Conservation (phyloP, 2,888 invertebrate species). For the Lepetodrilus schrolli region DNA sequence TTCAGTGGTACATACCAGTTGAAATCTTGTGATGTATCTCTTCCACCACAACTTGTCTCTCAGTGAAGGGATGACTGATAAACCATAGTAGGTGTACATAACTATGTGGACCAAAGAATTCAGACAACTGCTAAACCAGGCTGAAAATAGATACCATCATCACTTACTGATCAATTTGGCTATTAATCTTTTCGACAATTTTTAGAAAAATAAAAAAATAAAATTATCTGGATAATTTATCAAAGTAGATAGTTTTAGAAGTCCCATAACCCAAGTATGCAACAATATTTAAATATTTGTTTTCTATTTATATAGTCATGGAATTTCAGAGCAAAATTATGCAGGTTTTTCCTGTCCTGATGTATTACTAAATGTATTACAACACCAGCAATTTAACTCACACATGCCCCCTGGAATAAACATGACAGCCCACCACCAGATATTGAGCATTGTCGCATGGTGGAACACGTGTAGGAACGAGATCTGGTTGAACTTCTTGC, state of each 20-base stretch:
- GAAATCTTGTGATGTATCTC: constrained; percentile 91
- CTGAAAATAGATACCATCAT: no score
- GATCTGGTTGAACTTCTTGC: constrained; percentile 92
- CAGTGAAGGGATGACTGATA: constrained; percentile 86
- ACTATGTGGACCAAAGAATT: constrained; percentile 93
- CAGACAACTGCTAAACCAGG: constrained; percentile 82
- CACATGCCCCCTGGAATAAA: constrained; percentile 80
- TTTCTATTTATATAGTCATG: not conserved
- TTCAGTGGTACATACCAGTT: constrained; percentile 83
- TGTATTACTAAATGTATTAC: no score
- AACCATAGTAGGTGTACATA: constrained; percentile 94
- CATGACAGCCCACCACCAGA: constrained; percentile 92
- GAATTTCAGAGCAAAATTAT: no score
- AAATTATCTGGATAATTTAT: no score
- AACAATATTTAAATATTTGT: no score
- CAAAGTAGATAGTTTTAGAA: no score
- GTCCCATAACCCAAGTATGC: no score
- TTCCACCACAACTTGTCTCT: constrained; percentile 94
- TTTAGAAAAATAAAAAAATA: no score
- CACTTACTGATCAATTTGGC: no score
- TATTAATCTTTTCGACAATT: no score
- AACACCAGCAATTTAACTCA: no score
- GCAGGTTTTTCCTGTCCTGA: no score
- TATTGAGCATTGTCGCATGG: constrained; percentile 93
- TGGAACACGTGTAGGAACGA: constrained; percentile 95